Base-by-base conservation (phyloP, 2,113 vertebrate genomes). In the Suricata suricatta region DNA sequence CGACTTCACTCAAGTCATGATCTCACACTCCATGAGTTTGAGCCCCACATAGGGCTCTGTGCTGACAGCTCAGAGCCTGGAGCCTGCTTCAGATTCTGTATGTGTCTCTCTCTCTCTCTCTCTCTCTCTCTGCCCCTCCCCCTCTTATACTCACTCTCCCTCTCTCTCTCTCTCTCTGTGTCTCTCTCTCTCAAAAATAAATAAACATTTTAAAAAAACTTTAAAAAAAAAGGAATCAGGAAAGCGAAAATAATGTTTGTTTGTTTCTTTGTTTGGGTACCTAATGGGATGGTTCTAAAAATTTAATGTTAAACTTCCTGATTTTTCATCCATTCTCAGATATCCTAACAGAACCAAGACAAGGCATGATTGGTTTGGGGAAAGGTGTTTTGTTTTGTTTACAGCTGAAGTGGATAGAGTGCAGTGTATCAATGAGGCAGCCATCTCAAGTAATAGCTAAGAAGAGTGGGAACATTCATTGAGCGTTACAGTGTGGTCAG, bases 251-350 rank as follows among this genome's bases (percentile, higher is more conserved):
- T 54, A 12, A 14, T 91, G 47, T 38, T 72, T 74, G 10, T 90
- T 90, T 35, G 31, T 63, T 66, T 41, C 38, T 63, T 63, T 29
- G 27, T 31, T 47, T 77, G 41, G 3, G 4, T 92, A 79, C 66
- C 21, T 82, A 38, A 8, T 23, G 23, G 13, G 8, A 31, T 79
- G 54, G 25, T 60, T 82, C 50, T 72, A 80, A 29, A 29, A 27
- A 79, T 47, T 88, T 82, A 44, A 33, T 33, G 69, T 88, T 94
- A 60, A 92, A 87, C 52, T n/a, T 85, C 38, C 79, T 88, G 33
- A 87, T 89, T 92, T 63, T 88, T 95, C 29, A 23, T n/a, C 57
- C 47, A 14, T 87, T 94, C 74, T 68, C 77, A 94, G 27, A 71
- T 68, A 66, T 23, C 77, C 41, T 64, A 57, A 33, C n/a, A 86